Percentiles rank a stretch among this genome's conserved stretches.
phyloP scores from a whole-genome alignment of 2,888 invertebrate genomes.

The Zele albiditarsus region DNA sequence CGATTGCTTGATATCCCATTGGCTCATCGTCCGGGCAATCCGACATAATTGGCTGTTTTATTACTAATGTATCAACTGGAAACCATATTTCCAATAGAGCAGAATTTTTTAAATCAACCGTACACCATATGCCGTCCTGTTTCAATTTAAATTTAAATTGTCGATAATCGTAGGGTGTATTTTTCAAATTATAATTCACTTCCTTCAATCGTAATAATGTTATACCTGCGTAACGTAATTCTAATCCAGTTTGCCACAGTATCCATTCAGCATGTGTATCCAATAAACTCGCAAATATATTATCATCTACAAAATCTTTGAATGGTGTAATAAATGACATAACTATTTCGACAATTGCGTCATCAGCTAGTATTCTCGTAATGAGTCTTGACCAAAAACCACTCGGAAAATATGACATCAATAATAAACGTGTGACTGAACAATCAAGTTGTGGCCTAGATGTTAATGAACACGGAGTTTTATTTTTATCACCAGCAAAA shows the following conservation, averaged over 20 bases:
- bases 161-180: conserved; percentile 75
- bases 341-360: conserved; percentile 86
- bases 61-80: conserved; percentile 80
- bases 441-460: conserved; percentile 76
- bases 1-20: conserved; percentile 79
- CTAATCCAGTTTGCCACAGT: conserved; percentile 94
- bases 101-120: conserved; percentile 85
- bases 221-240: conserved; percentile 88
- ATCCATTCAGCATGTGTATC: conserved; percentile 90
- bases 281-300: conserved; percentile 77
- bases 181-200: conserved; percentile 77
- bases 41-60: conserved; percentile 74
- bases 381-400: conserved; percentile 98
- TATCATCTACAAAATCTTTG: conserved; percentile 80
- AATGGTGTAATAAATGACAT: conserved; percentile 83
- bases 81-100: conserved; percentile 91
- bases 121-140: conserved; percentile 90
- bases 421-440: conserved; percentile 83
- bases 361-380: conserved; percentile 93
- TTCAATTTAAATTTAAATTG: conserved; percentile 81
- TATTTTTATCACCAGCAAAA: conserved; percentile 55
- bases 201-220: conserved; percentile 89
- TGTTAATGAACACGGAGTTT: conserved; percentile 71
- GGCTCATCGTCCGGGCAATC: conserved; percentile 73
- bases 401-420: conserved; percentile 97